Evolutionary conservation across 2,113 vertebrate species (phyloP).

Genomic region (Heptranchias perlo): DNA sequence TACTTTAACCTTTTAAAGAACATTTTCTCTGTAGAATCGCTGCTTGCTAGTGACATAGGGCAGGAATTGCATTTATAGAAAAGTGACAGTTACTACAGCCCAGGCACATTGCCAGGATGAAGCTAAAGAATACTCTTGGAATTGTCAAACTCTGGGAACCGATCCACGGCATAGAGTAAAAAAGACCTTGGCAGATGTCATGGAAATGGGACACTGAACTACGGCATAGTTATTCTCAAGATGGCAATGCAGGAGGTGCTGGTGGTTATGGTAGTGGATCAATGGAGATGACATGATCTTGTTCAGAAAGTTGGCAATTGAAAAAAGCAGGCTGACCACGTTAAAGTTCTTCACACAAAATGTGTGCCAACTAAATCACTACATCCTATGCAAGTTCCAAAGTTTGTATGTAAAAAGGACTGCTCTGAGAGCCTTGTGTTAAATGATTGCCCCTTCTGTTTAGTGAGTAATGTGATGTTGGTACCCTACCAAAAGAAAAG

Average conservation of each 20-base stretch:
- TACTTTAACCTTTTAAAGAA: not conserved
- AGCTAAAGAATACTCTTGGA: not conserved
- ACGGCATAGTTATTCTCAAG: not conserved
- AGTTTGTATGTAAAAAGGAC: not conserved
- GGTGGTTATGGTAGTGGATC: too few species aligned
- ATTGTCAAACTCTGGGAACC: not conserved
- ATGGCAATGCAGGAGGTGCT: not conserved
- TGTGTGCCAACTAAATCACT: not conserved
- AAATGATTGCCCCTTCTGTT: not conserved
- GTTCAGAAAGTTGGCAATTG: not conserved
- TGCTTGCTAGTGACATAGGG: not conserved
- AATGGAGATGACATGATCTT: not conserved
- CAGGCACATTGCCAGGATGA: not conserved
- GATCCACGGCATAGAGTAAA: not conserved
- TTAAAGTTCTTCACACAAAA: not conserved
- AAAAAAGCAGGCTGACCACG: not conserved
- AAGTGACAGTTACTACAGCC: constrained; percentile 7
- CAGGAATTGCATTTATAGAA: not conserved
- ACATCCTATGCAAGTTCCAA: not conserved
- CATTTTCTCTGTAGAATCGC: not conserved
- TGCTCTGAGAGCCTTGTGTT: not conserved
- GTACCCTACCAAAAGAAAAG: not conserved
- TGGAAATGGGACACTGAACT: not conserved
- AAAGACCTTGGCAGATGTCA: not conserved
- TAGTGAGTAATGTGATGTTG: not conserved